Percentiles rank a stretch among this genome's conserved stretches.
phyloP scores from a whole-genome alignment of 92 coral and sea anemone genomes.

The Paramuricea clavata region DNA sequence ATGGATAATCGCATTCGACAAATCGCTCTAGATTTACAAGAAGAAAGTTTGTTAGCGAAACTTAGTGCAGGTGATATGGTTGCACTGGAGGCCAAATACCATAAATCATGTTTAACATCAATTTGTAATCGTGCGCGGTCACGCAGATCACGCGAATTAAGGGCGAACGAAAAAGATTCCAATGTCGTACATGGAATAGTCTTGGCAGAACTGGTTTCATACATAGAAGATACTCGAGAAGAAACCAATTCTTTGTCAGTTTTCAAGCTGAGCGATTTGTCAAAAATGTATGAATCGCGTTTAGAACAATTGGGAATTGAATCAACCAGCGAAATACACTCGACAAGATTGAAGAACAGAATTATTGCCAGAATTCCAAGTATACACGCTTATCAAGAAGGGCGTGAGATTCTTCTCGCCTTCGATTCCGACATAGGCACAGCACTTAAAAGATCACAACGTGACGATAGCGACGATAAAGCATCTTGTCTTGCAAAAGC shows the following conservation, averaged over 20 bases:
- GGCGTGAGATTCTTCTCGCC: constrained; percentile 23
- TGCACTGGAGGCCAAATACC: constrained; percentile 70
- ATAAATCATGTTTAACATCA: constrained; percentile 38
- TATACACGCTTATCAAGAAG: constrained; percentile 24
- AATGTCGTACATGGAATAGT: constrained; percentile 13
- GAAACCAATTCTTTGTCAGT: constrained; percentile 23
- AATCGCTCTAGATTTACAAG: constrained; percentile 50
- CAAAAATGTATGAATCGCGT: constrained; percentile 39
- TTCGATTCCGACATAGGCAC: constrained; percentile 40
- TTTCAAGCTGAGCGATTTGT: constrained; percentile 40
- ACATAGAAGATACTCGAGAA: constrained; percentile 31
- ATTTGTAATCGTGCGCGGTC: constrained; percentile 18
- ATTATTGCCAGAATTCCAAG: constrained; percentile 21
- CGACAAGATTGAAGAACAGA: constrained; percentile 17
- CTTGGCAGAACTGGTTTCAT: constrained; percentile 33
- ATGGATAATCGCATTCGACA: constrained; percentile 54
- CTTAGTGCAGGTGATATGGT: constrained; percentile 69
- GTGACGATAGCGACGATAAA: constrained; percentile 60
- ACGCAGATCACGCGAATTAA: not conserved
- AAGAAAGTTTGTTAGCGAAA: constrained; percentile 56
- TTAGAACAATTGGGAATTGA: constrained; percentile 11
- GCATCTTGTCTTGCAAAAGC: constrained; percentile 69
- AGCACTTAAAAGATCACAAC: constrained; percentile 54
- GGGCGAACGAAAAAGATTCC: not conserved
- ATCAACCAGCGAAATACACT: constrained; percentile 21